These are phyloP conservation scores for Acanthopagrus latus DNA, from an alignment of 2,797 vertebrate genomes.

Conservation along the genomic window DNA sequence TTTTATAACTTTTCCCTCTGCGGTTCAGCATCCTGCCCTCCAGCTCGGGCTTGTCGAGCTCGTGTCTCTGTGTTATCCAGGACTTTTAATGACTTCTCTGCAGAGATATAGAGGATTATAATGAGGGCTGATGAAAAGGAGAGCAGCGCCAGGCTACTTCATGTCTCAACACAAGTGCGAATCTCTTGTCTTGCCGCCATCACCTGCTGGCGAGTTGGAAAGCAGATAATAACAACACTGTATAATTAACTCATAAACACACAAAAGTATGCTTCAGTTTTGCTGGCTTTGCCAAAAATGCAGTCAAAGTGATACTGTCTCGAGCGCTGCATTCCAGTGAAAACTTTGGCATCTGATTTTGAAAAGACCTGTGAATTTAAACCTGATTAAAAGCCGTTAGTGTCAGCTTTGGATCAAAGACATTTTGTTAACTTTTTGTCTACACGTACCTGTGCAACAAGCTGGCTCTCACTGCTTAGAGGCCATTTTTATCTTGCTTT, in stretches of 20 bases:
- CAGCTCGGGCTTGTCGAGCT: constrained; percentile 42
- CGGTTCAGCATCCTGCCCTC: constrained; percentile 2
- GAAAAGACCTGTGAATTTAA: constrained; percentile 19
- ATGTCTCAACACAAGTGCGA: constrained; percentile 49
- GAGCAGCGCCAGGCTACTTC: constrained; percentile 45
- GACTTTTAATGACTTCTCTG: constrained; percentile 41
- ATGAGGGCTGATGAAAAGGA: constrained; percentile 43
- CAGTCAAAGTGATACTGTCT: constrained; percentile 10
- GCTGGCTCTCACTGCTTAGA: not conserved
- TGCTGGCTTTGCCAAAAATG: constrained; percentile 36
- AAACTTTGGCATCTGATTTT: constrained; percentile 9
- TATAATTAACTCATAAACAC: constrained; percentile 50
- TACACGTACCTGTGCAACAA: constrained; percentile 6
- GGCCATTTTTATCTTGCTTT: not conserved
- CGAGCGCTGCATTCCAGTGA: constrained; percentile 5
- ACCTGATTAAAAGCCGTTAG: constrained; percentile 34
- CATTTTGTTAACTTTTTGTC: not conserved
- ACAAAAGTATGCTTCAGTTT: constrained; percentile 21
- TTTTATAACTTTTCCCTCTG: constrained; percentile 25
- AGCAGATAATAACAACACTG: constrained; percentile 35
- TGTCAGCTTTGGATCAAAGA: not conserved
- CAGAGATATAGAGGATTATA: constrained; percentile 40
- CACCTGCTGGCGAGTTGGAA: constrained; percentile 59
- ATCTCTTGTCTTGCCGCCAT: constrained; percentile 27
- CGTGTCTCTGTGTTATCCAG: constrained; percentile 31